These are phyloP conservation scores for Cavia porcellus DNA, from an alignment of 2,113 vertebrate species.

Conservation along the genomic window DNA sequence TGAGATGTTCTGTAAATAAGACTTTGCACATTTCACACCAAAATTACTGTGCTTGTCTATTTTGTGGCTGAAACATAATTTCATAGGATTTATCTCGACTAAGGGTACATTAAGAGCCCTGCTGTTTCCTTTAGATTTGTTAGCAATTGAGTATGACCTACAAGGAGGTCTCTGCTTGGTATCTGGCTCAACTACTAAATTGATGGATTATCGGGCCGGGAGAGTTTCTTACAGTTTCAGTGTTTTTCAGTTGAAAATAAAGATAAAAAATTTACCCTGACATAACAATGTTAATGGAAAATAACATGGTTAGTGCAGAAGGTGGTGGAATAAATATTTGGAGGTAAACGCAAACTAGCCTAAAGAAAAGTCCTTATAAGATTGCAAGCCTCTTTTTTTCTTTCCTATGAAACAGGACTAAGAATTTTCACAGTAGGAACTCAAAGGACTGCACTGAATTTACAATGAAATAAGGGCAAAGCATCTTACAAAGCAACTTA, in stretches of 20 bases:
- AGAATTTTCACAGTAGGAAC: not conserved
- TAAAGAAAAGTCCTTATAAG: not conserved
- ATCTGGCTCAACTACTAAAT: constrained; percentile 56
- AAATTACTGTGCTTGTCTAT: constrained; percentile 79
- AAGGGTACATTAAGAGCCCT: constrained; percentile 57
- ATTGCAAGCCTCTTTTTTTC: not conserved
- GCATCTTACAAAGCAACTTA: not conserved
- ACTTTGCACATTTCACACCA: constrained; percentile 76
- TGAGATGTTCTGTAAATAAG: constrained; percentile 82
- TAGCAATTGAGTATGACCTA: constrained; percentile 41
- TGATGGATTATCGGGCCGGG: not conserved
- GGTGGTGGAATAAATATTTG: not conserved
- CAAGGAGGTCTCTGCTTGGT: constrained; percentile 44
- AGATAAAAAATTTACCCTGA: constrained; percentile 55
- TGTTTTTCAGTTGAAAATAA: constrained; percentile 45
- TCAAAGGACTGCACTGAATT: not conserved
- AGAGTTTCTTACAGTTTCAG: constrained; percentile 5
- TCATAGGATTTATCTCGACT: constrained; percentile 75
- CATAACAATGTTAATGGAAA: not conserved
- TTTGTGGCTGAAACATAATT: constrained; percentile 76
- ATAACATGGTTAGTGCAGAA: not conserved
- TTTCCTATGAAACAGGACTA: constrained; percentile 20
- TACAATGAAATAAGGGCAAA: constrained; percentile 50
- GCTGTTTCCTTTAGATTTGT: constrained; percentile 60
- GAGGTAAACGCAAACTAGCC: not conserved